Base-by-base conservation (phyloP, 2,797 vertebrate genomes). In the Cryptoprocta ferox region DNA sequence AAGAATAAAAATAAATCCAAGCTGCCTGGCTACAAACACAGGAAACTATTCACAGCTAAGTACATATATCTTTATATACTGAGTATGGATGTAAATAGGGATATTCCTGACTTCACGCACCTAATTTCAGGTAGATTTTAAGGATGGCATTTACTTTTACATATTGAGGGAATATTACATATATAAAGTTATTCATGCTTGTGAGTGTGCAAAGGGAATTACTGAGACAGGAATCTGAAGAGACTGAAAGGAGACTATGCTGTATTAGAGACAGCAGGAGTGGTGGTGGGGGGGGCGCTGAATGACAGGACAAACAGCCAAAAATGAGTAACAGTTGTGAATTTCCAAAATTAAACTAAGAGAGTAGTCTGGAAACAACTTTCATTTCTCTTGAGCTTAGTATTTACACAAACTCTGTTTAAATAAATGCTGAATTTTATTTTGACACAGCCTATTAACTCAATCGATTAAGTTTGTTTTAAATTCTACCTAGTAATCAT, bases 361-460 rank as follows among this genome's bases (percentile, higher is more conserved):
- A 32, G 48, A 80, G 42, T 75, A 82, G 7, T 53, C 35, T 76
- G 61, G 26, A 94, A 93, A 70, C 79, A 95, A 75, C 30, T 15
- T 53, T 28, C 24, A 68, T 35, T 80, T 96, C 28, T 42, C 66
- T 65, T 84, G 59, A 53, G n/a, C 10, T 71, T 53, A 89, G 13
- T 80, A 66, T 16, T 84, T 90, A 87, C 26, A 91, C 2, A 95
- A 71, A 78, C 30, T 24, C 12, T 28, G 61, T 53, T 92, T 95
- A 87, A 90, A 93, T 93, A 92, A 87, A 95, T 15, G 28, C 59
- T 59, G 14, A 35, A 56, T 90, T 95, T 87, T 95, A 79, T 59
- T 95, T 19, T 88, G n/a, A 59, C 37, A 81, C 0, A 79, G 53
- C n/a, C 30, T 71, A 91, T 65, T 80, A 84, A 65, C 26, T 84